Conservation (phyloP, 2,113 vertebrate genomes). For the Seriola aureovittata region DNA sequence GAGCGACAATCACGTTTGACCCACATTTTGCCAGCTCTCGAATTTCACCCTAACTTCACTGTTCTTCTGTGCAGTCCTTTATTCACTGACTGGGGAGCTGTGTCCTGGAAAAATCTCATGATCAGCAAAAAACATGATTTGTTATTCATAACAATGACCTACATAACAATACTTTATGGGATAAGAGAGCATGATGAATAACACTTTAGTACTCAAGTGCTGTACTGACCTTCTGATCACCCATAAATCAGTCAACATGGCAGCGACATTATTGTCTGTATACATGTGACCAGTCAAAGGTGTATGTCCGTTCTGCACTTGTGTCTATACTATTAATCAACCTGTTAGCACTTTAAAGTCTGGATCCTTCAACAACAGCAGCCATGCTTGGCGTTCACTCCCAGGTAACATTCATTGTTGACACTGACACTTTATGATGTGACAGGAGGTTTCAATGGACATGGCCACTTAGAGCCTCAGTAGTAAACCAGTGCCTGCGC, state of each 20-base stretch:
- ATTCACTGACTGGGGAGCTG: slow-evolving; percentile 33
- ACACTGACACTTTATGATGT: slow-evolving; percentile 64
- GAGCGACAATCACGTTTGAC: slow-evolving; percentile 78
- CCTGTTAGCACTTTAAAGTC: neutral
- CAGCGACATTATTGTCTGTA: neutral
- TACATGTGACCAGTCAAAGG: neutral
- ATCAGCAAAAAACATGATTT: slow-evolving; percentile 26
- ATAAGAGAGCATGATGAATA: neutral
- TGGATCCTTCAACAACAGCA: neutral
- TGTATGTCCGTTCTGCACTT: neutral
- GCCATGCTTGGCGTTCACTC: slow-evolving; percentile 3
- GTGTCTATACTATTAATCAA: neutral
- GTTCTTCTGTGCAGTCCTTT: slow-evolving; percentile 31
- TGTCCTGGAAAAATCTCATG: slow-evolving; percentile 21
- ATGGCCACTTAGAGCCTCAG: slow-evolving; percentile 40
- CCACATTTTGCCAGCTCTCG: slow-evolving; percentile 80
- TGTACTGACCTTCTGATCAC: neutral
- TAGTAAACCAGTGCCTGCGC: slow-evolving; percentile 33
- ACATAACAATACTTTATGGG: neutral
- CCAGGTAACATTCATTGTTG: slow-evolving; percentile 52
- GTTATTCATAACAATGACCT: neutral
- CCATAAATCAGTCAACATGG: neutral
- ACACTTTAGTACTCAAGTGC: neutral
- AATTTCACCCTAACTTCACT: slow-evolving; percentile 61
- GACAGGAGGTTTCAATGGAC: slow-evolving; percentile 60